Base-by-base conservation (phyloP, 2,113 vertebrate species). In the Garra rufa region DNA sequence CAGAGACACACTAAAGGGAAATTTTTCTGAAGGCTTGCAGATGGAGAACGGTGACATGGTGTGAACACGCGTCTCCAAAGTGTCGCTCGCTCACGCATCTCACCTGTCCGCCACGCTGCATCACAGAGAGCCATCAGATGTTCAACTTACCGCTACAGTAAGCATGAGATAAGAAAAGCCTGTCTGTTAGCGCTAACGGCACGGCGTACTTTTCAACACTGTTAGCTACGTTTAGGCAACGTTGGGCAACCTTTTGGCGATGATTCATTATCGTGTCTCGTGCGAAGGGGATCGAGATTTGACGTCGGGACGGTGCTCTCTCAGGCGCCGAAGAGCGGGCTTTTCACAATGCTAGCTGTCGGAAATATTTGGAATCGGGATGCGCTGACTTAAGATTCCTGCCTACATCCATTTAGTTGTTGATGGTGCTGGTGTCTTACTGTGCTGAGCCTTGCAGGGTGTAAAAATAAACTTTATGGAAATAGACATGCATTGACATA, bases 401-500 rank as follows among this genome's bases (percentile, higher is more conserved):
- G 86, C 81, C 86, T 85, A 85, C 77, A 87, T 82, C 77, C 90
- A 92, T 83, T 88, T 89, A 85, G 70, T 82, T 83, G 83, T 85
- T 86, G 76, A 85, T 86, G 87, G 82, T 85, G 89, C 88, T 87
- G 88, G 89, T 89, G 91, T 87, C 89, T 92, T 89, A 91, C 91
- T 92, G 92, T 90, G 92, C 91, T 87, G 92, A 91, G 92, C 92
- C 92, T 93, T 90, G 92, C 91, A 90, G 92, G 90, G 92, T 93
- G 91, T 94, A 95, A 94, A 95, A 94, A 95, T 94, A 94, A 93
- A 93, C 92, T 91, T 93, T 95, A 97, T 97, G 96, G 95, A 96
- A 97, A 97, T 92, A 92, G 96, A 96, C 92, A 91, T 91, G 94
- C 93, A 92, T 96, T 97, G 96, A 97, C 96, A 93, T 92, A 89